phyloP scores from a whole-genome alignment of 2,797 vertebrate species.

The Pachyuromys duprasi region DNA sequence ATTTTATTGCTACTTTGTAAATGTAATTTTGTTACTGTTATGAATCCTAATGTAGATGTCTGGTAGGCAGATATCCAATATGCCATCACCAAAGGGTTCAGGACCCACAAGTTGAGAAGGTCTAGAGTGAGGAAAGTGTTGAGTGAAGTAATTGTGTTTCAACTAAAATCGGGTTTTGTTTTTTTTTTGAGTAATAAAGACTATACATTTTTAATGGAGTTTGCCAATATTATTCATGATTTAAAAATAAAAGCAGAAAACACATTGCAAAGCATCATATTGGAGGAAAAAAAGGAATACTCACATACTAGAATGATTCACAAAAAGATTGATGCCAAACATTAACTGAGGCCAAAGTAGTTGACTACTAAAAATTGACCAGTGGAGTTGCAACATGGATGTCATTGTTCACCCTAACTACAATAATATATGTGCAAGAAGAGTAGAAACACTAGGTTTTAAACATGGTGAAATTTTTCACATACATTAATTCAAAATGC shows the following conservation, averaged over 20 bases:
- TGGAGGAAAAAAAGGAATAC: not conserved
- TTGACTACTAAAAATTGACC: not conserved
- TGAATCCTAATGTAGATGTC: no score
- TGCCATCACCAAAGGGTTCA: no score
- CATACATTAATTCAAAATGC: not conserved
- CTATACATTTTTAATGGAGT: not conserved
- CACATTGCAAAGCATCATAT: not conserved
- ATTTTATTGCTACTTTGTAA: no score
- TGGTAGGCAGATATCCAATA: no score
- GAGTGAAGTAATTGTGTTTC: not conserved
- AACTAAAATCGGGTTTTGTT: not conserved
- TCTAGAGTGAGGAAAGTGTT: not conserved
- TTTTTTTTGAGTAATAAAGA: not conserved
- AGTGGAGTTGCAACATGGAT: not conserved
- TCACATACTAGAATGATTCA: not conserved
- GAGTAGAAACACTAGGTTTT: not conserved
- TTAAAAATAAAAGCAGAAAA: not conserved
- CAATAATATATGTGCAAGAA: not conserved
- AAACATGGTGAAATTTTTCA: not conserved
- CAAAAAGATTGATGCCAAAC: not conserved
- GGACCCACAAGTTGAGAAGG: no score
- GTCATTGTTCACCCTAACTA: not conserved
- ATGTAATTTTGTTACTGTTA: no score
- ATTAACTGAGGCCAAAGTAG: not conserved
- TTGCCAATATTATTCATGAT: not conserved